phyloP scores from a whole-genome alignment of 2,888 invertebrate genomes.

The Theretra japonica region DNA sequence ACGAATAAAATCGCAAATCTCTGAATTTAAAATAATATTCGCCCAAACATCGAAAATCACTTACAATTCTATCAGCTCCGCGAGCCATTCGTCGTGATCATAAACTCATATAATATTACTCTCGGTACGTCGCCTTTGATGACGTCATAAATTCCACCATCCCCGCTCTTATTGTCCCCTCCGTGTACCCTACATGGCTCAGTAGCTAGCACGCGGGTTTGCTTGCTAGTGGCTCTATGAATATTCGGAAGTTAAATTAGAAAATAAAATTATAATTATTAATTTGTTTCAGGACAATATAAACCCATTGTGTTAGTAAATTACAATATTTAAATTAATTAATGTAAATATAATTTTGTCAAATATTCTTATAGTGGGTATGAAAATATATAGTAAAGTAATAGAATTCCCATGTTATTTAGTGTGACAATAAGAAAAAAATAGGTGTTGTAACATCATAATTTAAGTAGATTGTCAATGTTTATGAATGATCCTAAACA shows the following conservation, averaged over 20 bases:
- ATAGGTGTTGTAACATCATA: too few species aligned
- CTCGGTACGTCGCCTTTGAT: conserved; percentile 59
- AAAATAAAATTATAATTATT: neutral
- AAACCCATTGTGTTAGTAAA: too few species aligned
- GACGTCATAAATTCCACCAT: conserved; percentile 61
- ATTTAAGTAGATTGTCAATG: too few species aligned
- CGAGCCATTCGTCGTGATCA: conserved; percentile 19
- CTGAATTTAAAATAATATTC: neutral
- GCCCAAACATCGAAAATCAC: conserved; percentile 14
- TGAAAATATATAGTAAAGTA: too few species aligned
- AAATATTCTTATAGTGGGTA: too few species aligned
- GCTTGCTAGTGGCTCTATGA: neutral
- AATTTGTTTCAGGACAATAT: too few species aligned
- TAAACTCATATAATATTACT: conserved; percentile 38
- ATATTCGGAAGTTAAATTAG: neutral
- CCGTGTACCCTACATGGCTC: neutral
- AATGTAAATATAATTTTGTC: too few species aligned
- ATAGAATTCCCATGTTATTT: too few species aligned
- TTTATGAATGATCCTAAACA: too few species aligned
- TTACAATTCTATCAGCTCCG: conserved; percentile 3
- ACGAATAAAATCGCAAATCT: neutral
- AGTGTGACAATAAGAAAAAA: too few species aligned
- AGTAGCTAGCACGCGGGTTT: neutral
- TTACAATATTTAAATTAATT: too few species aligned
- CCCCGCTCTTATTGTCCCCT: conserved; percentile 32